phyloP scores from a whole-genome alignment of 2,113 vertebrate genomes.

The mouse (Mus musculus) region GRCm39 chr4:123167501-123168000 shows the following conservation, averaged over 20 bases:
- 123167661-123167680: background rate
- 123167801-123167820: background rate
- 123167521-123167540: background rate
- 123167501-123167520: background rate
- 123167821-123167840: background rate
- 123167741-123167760: background rate
- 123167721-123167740: background rate
- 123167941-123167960: background rate
- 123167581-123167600: background rate
- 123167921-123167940: background rate
- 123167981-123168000: slow-evolving; percentile 20
- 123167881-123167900: background rate
- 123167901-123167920: background rate
- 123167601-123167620: background rate
- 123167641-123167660: background rate
- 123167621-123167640: background rate
- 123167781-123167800: background rate
- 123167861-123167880: background rate
- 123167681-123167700: background rate
- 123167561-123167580: background rate
- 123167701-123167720: background rate
- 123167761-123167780: background rate
- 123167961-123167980: slow-evolving; percentile 39
- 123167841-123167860: background rate
- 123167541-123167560: background rate